Base-by-base conservation (phyloP, 2,888 invertebrate species). In the Zhengitettix transpicula region DNA sequence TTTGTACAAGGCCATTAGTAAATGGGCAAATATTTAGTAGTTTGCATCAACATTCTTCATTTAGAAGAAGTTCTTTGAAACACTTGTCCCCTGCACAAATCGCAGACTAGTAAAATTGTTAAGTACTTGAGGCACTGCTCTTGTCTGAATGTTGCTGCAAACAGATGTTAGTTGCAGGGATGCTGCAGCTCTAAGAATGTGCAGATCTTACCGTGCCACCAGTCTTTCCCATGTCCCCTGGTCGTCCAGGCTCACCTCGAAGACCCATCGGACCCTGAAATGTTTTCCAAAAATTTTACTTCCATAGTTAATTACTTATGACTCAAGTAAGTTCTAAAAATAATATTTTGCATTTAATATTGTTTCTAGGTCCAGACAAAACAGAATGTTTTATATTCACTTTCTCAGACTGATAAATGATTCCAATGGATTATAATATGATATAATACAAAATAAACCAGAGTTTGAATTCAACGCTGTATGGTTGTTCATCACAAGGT, bases 241-340 rank as follows among this genome's bases (percentile, higher is more conserved):
- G 76, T 68, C 81, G 78, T 66, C 88, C 88, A 66, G 79, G 75
- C 73, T 87, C 87, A 58, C 88, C 88, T 71, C 86, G 82, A 67
- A 84, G 78, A 68, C 85, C 91, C 81, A 83, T 89, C 65, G 85
- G 90, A 69, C 91, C 89, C 87, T 85, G 76, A 63, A 71, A 70
- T 63, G 28, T 28, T 28, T 28, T 7, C 28, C 28, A 28, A 28
- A 28, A 28, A 28, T 28, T 5, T 28, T 28, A 28, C 28, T 28
- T 28, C 7, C 7, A 28, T 5, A 28, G 28, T 28, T 28, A 28
- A 28, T 7, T 28, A 7, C 28, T 28, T 28, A 28, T 28, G 28
- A 7, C 28, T 28, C n/a, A n/a, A n/a, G n/a, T n/a, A n/a, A n/a
- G n/a, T n/a, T n/a, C n/a, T n/a, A n/a, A n/a, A n/a, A n/a, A n/a